Conservation (phyloP, 2,113 vertebrate species). For the Pituophis catenifer region DNA sequence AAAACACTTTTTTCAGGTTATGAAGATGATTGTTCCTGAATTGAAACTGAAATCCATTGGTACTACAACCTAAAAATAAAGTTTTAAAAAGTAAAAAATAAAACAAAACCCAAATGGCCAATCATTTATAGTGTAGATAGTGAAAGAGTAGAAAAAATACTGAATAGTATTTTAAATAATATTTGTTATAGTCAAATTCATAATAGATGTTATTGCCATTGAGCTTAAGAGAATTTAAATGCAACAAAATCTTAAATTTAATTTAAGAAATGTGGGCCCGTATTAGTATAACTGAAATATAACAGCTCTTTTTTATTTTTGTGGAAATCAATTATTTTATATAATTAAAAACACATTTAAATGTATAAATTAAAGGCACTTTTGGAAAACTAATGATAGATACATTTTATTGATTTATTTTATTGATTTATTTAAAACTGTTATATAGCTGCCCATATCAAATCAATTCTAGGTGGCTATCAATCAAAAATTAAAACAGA, state of each 20-base stretch:
- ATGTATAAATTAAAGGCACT: neutral
- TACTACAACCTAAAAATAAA: neutral
- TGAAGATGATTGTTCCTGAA: neutral
- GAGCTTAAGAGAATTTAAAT: neutral
- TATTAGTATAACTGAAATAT: neutral
- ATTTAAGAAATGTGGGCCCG: neutral
- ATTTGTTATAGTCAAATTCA: neutral
- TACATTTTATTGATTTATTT: neutral
- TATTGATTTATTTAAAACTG: neutral
- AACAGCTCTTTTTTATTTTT: constrained; percentile 20
- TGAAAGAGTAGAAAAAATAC: neutral
- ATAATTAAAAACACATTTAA: neutral
- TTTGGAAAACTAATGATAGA: neutral
- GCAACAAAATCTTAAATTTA: neutral
- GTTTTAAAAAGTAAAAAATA: neutral
- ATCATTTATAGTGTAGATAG: neutral
- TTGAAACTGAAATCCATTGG: neutral
- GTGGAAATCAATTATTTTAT: neutral
- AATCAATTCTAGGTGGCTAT: accelerated
- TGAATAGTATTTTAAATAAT: neutral
- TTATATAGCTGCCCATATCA: neutral
- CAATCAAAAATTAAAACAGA: constrained; percentile 43
- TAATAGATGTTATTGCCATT: neutral
- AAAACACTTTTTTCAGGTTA: neutral
- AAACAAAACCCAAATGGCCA: neutral